Percentiles rank a stretch among this genome's conserved stretches.
phyloP scores from a whole-genome alignment of 2,888 invertebrate genomes.

The Metellina segmentata region DNA sequence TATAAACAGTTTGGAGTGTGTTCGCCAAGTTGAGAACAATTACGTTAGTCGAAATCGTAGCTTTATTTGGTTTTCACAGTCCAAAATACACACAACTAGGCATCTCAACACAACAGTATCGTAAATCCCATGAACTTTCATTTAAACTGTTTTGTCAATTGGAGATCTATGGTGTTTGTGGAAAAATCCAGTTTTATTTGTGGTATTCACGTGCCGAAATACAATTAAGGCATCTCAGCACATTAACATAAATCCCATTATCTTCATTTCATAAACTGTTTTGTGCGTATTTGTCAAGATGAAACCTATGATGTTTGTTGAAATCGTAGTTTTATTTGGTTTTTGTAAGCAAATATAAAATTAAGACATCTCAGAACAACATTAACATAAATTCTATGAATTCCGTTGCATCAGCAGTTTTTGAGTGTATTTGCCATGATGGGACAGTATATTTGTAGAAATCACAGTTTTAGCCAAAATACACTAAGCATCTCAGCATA shows the following conservation, averaged over 20 bases:
- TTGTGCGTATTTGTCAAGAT: neutral
- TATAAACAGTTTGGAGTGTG: too few species aligned
- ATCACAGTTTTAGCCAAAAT: too few species aligned
- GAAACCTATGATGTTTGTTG: too few species aligned
- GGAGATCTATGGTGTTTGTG: neutral
- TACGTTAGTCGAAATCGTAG: conserved; percentile 38
- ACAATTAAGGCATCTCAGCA: conserved; percentile 67
- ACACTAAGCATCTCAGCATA: too few species aligned
- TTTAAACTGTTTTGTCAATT: neutral
- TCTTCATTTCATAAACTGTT: neutral
- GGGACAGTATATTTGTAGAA: too few species aligned
- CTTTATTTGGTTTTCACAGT: conserved; percentile 8
- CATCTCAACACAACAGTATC: conserved; percentile 6
- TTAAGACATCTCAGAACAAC: conserved; percentile 63
- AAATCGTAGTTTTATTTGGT: neutral
- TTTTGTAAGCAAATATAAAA: conserved; percentile 54
- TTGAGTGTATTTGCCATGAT: neutral
- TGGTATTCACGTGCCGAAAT: conserved; percentile 52
- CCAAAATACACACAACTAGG: conserved; percentile 63
- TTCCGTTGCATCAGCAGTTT: neutral
- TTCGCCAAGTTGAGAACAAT: neutral
- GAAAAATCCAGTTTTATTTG: conserved; percentile 62
- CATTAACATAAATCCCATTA: neutral
- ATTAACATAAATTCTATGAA: neutral
- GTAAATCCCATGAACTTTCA: neutral